phyloP scores from a whole-genome alignment of 2,113 vertebrate species.

The Heliornis fulica region DNA sequence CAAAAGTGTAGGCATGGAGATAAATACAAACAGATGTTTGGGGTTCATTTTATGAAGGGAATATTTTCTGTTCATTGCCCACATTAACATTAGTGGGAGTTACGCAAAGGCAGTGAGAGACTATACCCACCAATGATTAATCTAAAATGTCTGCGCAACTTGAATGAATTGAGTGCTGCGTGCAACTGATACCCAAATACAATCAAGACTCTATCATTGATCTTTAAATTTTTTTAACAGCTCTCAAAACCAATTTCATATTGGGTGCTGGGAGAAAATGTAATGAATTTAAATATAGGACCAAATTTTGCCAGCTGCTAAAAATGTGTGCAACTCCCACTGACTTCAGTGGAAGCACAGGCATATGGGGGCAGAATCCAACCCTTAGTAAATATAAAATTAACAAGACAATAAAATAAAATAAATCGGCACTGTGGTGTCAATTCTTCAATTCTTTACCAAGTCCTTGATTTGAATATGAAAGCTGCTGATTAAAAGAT shows the following conservation, averaged over 20 bases:
- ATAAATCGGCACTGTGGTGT: background rate
- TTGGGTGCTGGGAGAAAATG: slow-evolving; percentile 27
- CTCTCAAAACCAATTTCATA: background rate
- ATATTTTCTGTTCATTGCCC: slow-evolving; percentile 33
- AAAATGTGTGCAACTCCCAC: slow-evolving; percentile 39
- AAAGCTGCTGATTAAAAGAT: slow-evolving; percentile 5
- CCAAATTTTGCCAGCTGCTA: slow-evolving; percentile 32
- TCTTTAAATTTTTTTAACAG: slow-evolving; percentile 19
- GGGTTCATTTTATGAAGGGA: background rate
- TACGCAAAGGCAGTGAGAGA: background rate
- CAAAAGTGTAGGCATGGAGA: background rate
- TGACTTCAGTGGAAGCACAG: slow-evolving; percentile 8
- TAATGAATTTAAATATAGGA: slow-evolving; percentile 18
- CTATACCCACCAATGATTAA: background rate
- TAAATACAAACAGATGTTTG: slow-evolving; percentile 42
- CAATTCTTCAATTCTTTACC: background rate
- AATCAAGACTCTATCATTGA: background rate
- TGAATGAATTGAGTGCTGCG: background rate
- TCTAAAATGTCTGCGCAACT: slow-evolving; percentile 2
- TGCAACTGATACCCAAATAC: background rate
- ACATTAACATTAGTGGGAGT: slow-evolving; percentile 19
- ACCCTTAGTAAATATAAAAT: background rate
- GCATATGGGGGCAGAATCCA: slow-evolving; percentile 29
- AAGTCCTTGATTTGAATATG: background rate
- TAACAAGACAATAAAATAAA: slow-evolving; percentile 25